A percentile compares a stretch with the other conserved stretches of the same genome.
These are phyloP conservation scores for Thera britannica DNA, from an alignment of 2,888 invertebrate species.

Conservation along the genomic window DNA sequence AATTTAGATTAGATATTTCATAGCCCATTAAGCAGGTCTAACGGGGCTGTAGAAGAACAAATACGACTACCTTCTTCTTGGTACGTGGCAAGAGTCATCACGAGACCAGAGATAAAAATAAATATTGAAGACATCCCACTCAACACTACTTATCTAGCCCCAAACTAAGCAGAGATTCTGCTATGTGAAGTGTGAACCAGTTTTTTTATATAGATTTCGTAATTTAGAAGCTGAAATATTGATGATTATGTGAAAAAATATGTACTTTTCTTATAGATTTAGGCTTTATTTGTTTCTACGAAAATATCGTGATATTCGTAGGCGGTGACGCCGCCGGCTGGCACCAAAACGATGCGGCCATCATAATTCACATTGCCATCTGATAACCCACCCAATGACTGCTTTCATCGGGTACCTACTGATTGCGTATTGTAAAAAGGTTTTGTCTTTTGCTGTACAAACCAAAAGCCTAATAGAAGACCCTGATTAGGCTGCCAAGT, in stretches of 20 bases:
- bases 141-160: too few species aligned
- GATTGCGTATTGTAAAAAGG: conserved; percentile 54
- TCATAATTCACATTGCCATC: conserved; percentile 70
- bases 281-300: conserved; percentile 47
- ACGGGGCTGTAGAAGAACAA: conserved; percentile 7
- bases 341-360: conserved; percentile 63
- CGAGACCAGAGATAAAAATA: too few species aligned
- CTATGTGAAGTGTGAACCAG: too few species aligned
- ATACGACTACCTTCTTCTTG: not conserved
- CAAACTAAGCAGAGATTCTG: too few species aligned
- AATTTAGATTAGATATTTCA: conserved; percentile 38
- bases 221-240: too few species aligned
- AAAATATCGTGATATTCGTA: conserved; percentile 58
- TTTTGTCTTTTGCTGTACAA: conserved; percentile 40
- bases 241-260: too few species aligned
- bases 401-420: conserved; percentile 60
- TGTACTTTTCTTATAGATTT: too few species aligned
- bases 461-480: conserved; percentile 40
- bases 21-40: conserved; percentile 20
- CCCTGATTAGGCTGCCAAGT: conserved; percentile 39
- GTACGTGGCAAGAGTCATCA: too few species aligned
- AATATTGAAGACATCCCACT: too few species aligned
- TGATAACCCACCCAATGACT: conserved; percentile 63
- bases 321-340: conserved; percentile 69
- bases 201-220: too few species aligned